These are phyloP conservation scores for Limanda limanda DNA, from an alignment of 2,113 vertebrate genomes.

Conservation along the genomic window DNA sequence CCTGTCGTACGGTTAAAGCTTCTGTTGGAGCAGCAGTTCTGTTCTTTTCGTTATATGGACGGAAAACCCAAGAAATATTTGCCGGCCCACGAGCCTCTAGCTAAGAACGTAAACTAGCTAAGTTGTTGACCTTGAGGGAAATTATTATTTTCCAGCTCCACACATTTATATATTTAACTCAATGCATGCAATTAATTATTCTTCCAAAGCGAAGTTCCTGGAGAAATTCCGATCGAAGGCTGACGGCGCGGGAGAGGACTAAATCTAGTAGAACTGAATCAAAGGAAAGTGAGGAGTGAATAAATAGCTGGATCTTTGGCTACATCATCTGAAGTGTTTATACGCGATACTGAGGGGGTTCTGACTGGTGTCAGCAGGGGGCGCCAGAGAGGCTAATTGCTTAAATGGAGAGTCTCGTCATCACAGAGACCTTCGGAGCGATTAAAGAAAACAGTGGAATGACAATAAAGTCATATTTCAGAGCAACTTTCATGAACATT, in stretches of 20 bases:
- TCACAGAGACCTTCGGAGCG: constrained; percentile 47
- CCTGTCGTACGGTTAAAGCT: too few species aligned
- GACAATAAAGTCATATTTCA: constrained; percentile 43
- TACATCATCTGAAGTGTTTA: constrained; percentile 60
- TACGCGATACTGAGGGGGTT: constrained; percentile 54
- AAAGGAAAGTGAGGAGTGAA: constrained; percentile 52
- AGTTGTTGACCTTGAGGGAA: too few species aligned
- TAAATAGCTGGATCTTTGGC: constrained; percentile 62
- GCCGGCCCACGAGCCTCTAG: too few species aligned
- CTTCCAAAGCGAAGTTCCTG: not conserved
- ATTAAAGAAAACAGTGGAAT: not conserved
- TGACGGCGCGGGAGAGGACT: constrained; percentile 28
- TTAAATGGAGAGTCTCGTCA: constrained; percentile 61
- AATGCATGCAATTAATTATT: not conserved
- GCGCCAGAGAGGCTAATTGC: constrained; percentile 58
- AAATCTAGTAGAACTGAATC: constrained; percentile 48
- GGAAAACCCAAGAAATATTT: too few species aligned
- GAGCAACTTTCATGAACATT: constrained; percentile 3
- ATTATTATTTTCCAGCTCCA: not conserved
- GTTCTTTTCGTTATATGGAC: too few species aligned
- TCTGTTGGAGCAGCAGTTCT: too few species aligned
- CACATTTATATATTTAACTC: not conserved
- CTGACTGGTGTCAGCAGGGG: constrained; percentile 64
- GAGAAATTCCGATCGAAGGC: not conserved
- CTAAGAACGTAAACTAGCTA: not conserved